A percentile compares a stretch with the other conserved stretches of the same genome.
Evolutionary conservation across 2,113 vertebrate genomes (phyloP).

Genomic region (Microcebus jonahi): DNA sequence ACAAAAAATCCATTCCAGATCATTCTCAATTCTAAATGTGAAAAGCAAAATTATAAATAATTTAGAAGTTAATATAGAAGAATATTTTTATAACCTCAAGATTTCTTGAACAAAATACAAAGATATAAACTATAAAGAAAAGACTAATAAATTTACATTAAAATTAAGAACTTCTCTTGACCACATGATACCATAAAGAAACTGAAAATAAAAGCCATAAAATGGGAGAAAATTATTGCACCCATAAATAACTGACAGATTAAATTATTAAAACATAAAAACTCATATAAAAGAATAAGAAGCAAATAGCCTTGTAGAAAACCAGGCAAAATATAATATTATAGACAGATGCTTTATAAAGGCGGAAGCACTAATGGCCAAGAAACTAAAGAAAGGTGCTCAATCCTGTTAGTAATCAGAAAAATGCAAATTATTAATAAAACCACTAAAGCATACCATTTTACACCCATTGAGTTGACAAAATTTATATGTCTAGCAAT

Average conservation of each 20-base stretch:
- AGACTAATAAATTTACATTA: background rate
- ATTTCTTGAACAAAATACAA: background rate
- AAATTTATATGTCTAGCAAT: background rate
- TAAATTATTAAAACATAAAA: background rate
- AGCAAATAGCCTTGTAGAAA: background rate
- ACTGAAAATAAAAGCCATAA: background rate
- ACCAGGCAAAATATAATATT: background rate
- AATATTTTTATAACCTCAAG: background rate
- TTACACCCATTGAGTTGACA: background rate
- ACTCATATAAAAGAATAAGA: background rate
- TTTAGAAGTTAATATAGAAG: background rate
- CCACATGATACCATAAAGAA: background rate
- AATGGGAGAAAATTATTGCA: background rate
- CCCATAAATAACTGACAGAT: background rate
- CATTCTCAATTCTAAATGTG: background rate
- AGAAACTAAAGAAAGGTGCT: background rate
- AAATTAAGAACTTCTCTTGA: background rate
- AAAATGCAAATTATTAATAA: background rate
- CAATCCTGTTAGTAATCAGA: background rate
- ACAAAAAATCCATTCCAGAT: background rate
- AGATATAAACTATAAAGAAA: background rate
- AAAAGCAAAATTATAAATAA: slow-evolving; percentile 26
- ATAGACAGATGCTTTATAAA: background rate
- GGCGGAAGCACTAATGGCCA: background rate
- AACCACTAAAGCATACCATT: background rate